These are phyloP conservation scores for Cataglyphis livida DNA, from an alignment of 2,888 invertebrate genomes.

Conservation along the genomic window DNA sequence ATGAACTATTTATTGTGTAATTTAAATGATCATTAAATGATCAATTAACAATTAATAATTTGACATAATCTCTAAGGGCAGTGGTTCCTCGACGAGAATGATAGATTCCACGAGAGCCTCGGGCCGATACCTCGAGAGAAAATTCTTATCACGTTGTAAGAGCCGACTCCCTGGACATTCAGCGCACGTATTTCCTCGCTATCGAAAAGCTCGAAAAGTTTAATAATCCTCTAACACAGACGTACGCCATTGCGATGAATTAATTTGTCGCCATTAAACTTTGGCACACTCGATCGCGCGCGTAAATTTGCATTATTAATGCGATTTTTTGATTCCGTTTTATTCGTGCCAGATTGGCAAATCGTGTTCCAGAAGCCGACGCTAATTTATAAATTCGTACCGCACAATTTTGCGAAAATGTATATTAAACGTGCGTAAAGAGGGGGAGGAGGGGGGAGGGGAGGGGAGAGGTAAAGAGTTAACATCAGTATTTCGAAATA, in stretches of 20 bases:
- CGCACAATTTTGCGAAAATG: neutral
- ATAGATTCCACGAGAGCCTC: neutral
- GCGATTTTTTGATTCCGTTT: conserved; percentile 26
- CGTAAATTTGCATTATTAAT: conserved; percentile 40
- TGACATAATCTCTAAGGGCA: neutral
- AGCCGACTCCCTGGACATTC: conserved; percentile 31
- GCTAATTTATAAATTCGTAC: conserved; percentile 24
- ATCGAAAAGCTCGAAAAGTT: conserved; percentile 34
- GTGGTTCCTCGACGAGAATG: neutral
- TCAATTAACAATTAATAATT: neutral
- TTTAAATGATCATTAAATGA: neutral
- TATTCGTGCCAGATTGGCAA: neutral
- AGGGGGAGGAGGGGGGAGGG: fast-evolving
- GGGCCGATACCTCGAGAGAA: neutral
- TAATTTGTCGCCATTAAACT: conserved; percentile 40
- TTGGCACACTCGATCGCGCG: neutral
- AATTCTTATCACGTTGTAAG: conserved; percentile 45
- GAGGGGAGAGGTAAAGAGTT: too few relatives aligned
- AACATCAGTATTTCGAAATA: neutral
- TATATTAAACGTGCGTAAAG: neutral
- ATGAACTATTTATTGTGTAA: neutral
- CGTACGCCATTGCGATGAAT: conserved; percentile 16
- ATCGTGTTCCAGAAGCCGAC: neutral
- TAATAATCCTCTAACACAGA: conserved; percentile 25
- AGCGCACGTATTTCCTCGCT: conserved; percentile 30